Percentiles rank a stretch among this genome's conserved stretches.
phyloP scores from a whole-genome alignment of 2,797 vertebrate genomes.

The Eospalax fontanierii region DNA sequence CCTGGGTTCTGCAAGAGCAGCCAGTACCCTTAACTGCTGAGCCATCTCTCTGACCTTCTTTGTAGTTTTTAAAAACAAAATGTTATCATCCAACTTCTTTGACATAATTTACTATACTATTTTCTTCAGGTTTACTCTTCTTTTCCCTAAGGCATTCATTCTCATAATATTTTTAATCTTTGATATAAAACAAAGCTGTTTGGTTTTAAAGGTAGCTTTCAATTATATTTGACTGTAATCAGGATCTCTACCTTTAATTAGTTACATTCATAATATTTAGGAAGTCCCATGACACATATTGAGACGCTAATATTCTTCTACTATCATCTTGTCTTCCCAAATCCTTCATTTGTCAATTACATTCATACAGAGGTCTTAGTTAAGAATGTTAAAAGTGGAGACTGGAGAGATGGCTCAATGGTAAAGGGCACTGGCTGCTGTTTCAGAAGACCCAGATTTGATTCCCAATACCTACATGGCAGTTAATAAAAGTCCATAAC shows the following conservation, averaged over 20 bases:
- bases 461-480: no score
- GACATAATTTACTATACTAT: not conserved
- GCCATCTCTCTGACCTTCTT: no score
- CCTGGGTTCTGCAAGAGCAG: no score
- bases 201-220: conserved; percentile 38
- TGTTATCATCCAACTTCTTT: no score
- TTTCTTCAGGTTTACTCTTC: conserved; percentile 44
- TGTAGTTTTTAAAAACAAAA: no score
- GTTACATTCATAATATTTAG: not conserved
- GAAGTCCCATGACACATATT: not conserved
- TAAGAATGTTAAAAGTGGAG: not conserved
- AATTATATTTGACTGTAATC: not conserved
- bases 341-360: not conserved
- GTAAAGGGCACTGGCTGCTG: no score
- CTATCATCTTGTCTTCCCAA: not conserved
- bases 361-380: not conserved
- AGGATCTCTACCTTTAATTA: not conserved
- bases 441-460: no score
- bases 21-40: no score
- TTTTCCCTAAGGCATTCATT: conserved; percentile 24
- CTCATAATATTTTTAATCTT: conserved; percentile 35
- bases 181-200: conserved; percentile 28
- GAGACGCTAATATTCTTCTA: not conserved
- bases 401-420: no score
- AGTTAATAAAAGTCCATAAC: no score